Evolutionary conservation across 2,113 vertebrate genomes (phyloP).

Genomic region (Lanius collurio): DNA sequence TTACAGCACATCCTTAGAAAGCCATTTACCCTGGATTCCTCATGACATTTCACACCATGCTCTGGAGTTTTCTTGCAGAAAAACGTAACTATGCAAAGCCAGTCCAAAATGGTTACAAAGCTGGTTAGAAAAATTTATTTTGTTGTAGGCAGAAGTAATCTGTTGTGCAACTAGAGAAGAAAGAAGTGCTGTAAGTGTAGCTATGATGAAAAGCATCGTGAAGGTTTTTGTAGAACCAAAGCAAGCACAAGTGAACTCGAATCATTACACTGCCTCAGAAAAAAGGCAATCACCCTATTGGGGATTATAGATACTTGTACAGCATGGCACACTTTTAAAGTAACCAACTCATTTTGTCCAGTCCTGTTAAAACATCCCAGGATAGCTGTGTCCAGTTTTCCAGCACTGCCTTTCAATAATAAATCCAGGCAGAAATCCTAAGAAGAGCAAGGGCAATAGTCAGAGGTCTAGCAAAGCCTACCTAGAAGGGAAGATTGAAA

Average conservation of each 20-base stretch:
- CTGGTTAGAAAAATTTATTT: background rate
- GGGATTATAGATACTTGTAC: background rate
- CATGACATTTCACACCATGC: fast-evolving
- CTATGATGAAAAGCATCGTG: background rate
- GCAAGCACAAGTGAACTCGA: background rate
- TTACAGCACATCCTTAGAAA: background rate
- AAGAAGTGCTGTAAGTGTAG: background rate
- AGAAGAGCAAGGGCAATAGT: background rate
- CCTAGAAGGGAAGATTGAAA: background rate
- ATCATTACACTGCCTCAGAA: background rate
- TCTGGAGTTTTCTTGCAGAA: background rate
- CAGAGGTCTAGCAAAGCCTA: background rate
- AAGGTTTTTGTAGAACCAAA: background rate
- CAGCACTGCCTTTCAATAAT: background rate
- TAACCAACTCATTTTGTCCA: background rate
- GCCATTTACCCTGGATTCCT: background rate
- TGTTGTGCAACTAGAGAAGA: background rate
- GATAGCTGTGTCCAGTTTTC: background rate
- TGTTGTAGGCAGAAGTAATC: background rate
- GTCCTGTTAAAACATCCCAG: background rate
- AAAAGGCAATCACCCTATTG: background rate
- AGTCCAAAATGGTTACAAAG: background rate
- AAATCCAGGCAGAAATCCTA: background rate
- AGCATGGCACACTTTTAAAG: background rate
- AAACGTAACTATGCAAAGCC: background rate